Percentiles rank a stretch among this genome's conserved stretches.
These are phyloP conservation scores for Dasyornis broadbenti DNA, from an alignment of 2,113 vertebrate species.

Conservation along the genomic window DNA sequence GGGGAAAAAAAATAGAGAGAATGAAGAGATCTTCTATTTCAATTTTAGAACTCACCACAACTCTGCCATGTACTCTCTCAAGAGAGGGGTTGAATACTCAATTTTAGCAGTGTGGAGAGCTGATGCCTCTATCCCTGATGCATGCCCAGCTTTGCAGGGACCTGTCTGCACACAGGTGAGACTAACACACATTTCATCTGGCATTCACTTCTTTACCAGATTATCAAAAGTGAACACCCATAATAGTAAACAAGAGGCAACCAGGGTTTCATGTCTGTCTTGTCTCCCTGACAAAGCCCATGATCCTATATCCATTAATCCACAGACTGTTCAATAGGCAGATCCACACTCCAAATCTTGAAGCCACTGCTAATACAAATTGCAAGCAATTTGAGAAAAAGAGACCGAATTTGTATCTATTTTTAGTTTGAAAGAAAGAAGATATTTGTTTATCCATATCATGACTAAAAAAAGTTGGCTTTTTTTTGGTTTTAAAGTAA, in stretches of 20 bases:
- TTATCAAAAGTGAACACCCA: neutral
- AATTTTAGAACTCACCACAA: neutral
- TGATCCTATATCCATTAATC: neutral
- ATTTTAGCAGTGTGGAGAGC: neutral
- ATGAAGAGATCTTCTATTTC: neutral
- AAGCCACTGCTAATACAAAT: slow-evolving; percentile 25
- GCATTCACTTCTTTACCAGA: neutral
- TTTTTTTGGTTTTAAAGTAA: slow-evolving; percentile 4
- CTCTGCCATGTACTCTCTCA: neutral
- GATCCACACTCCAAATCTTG: neutral
- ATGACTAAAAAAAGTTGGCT: slow-evolving; percentile 2
- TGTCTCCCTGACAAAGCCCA: neutral
- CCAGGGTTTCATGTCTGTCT: neutral
- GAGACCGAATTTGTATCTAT: neutral
- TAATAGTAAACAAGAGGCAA: neutral
- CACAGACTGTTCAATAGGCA: neutral
- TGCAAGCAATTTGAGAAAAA: neutral
- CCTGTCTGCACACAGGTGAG: neutral
- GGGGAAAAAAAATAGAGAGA: neutral
- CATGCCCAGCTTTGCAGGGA: neutral
- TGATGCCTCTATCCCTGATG: neutral
- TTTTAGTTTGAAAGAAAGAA: slow-evolving; percentile 33
- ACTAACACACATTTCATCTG: neutral
- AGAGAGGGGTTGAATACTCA: neutral
- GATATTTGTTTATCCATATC: slow-evolving; percentile 19